A percentile compares a stretch with the other conserved stretches of the same genome.
phyloP scores from a whole-genome alignment of 2,113 vertebrate species.

The Seriola aureovittata region DNA sequence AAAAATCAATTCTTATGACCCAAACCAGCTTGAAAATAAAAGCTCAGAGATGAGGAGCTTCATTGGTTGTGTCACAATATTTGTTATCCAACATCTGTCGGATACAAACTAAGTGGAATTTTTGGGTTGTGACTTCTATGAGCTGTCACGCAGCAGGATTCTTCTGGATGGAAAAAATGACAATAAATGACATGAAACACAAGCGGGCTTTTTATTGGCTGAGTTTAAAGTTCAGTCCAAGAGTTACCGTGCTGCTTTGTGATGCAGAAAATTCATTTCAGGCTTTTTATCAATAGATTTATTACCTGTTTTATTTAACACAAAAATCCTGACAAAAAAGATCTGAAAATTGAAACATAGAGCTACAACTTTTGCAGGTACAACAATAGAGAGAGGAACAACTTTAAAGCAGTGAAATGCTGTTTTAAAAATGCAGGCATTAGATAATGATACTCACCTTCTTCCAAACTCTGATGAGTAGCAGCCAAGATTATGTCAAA shows the following conservation, averaged over 20 bases:
- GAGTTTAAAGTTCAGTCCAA: too few species aligned
- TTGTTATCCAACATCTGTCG: slow-evolving; percentile 36
- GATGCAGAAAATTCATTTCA: background rate
- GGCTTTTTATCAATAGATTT: background rate
- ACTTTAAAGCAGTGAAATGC: background rate
- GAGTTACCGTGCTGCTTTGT: background rate
- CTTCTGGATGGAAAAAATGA: slow-evolving; percentile 32
- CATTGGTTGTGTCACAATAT: background rate
- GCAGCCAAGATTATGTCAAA: too few species aligned
- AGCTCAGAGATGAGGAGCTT: background rate
- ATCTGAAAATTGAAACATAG: background rate
- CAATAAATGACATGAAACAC: background rate
- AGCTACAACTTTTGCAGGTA: background rate
- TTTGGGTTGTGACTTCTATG: slow-evolving; percentile 13
- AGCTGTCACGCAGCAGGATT: slow-evolving; percentile 30
- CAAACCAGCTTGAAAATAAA: background rate
- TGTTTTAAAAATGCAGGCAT: too few species aligned
- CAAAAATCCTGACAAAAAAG: background rate
- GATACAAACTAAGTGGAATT: slow-evolving; percentile 19
- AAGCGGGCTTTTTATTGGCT: background rate
- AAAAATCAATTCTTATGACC: background rate
- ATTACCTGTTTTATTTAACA: background rate
- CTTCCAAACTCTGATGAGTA: too few species aligned
- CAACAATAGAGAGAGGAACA: background rate
- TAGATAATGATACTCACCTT: too few species aligned